A percentile compares a stretch with the other conserved stretches of the same genome.
phyloP scores from a whole-genome alignment of 1,140 invertebrate genomes.

The Drosophila asahinai region DNA sequence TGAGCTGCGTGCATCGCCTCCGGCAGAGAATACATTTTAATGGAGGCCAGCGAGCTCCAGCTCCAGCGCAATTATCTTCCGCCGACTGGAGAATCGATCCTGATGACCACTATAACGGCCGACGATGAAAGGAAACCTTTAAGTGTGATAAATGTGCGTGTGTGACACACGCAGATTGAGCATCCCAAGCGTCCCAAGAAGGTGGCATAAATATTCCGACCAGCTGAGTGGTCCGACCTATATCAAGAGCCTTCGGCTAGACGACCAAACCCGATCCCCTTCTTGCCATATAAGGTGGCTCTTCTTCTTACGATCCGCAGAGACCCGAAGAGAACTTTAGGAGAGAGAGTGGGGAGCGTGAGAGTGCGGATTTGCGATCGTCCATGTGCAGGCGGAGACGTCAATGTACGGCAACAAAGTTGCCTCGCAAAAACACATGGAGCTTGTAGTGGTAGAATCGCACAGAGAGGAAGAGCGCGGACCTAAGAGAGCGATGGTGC shows the following conservation, averaged over 20 bases:
- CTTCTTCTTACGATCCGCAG: conserved; percentile 2
- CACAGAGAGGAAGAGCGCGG: conserved; percentile 8
- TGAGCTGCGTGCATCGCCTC: conserved; percentile 15
- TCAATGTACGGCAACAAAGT: conserved; percentile 79
- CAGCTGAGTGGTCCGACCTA: conserved; percentile 51
- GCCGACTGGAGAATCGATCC: conserved; percentile 16
- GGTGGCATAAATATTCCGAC: conserved; percentile 24
- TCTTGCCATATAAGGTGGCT: conserved; percentile 19
- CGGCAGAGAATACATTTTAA: conserved; percentile 23
- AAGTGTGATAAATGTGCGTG: conserved; percentile 59
- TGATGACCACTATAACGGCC: conserved; percentile 17
- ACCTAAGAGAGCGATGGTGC: conserved; percentile 13
- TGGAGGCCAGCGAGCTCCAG: conserved; percentile 14
- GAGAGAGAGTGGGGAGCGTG: conserved; percentile 8
- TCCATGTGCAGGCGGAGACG: conserved; percentile 45
- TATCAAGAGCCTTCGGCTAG: conserved; percentile 37
- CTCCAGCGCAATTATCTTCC: conserved; percentile 17
- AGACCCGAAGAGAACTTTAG: conserved; percentile 5
- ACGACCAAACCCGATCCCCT: conserved; percentile 22
- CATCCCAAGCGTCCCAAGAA: conserved; percentile 1
- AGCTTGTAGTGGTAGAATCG: background rate
- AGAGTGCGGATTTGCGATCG: conserved; percentile 19
- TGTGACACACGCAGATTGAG: conserved; percentile 19
- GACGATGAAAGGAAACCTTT: conserved; percentile 39
- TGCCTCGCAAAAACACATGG: conserved; percentile 40